Percentiles rank a stretch among this genome's conserved stretches.
phyloP scores from a whole-genome alignment of 2,888 invertebrate genomes.

The Ochlodes sylvanus region DNA sequence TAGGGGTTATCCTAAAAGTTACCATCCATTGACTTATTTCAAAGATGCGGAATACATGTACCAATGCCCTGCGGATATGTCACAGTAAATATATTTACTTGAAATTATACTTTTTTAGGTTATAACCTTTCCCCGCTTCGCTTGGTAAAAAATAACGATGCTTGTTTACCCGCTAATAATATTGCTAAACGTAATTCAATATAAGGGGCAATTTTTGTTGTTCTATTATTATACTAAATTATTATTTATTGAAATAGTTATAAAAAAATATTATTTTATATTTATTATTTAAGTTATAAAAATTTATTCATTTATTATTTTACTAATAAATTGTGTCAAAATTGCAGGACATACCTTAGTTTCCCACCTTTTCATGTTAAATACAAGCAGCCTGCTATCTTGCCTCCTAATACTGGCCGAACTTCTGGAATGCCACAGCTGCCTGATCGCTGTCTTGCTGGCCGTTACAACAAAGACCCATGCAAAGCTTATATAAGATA shows the following conservation, averaged over 20 bases:
- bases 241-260: too few species aligned
- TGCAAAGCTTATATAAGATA: conserved; percentile 72
- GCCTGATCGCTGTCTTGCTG: conserved; percentile 79
- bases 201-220: too few species aligned
- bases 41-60: conserved; percentile 69
- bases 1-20: conserved; percentile 79
- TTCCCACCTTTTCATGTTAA: conserved; percentile 80
- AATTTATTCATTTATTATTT: too few species aligned
- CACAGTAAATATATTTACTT: conserved; percentile 51
- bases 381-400: conserved; percentile 81
- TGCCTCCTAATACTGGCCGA: conserved; percentile 72
- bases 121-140: too few species aligned
- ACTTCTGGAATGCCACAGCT: conserved; percentile 70
- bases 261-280: too few species aligned
- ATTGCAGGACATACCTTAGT: conserved; percentile 75
- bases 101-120: background rate
- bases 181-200: too few species aligned
- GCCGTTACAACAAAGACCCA: conserved; percentile 73
- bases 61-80: conserved; percentile 82
- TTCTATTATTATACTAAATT: too few species aligned
- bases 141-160: too few species aligned
- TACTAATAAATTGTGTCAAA: background rate
- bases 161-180: too few species aligned
- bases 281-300: too few species aligned
- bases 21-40: conserved; percentile 84